phyloP scores from a whole-genome alignment of 1,140 invertebrate genomes.

The Lysiphlebus fabarum region DNA sequence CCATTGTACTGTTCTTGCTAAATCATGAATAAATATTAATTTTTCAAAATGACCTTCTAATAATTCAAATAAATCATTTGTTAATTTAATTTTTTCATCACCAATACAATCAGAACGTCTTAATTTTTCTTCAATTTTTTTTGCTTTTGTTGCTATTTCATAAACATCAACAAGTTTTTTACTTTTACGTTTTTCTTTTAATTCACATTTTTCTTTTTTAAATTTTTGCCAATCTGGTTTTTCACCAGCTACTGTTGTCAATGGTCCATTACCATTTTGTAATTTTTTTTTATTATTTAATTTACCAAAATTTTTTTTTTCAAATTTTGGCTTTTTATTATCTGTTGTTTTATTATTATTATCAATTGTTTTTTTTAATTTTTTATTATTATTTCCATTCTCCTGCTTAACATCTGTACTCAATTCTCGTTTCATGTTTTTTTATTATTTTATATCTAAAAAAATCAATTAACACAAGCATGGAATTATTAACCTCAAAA shows the following conservation, averaged over 20 bases:
- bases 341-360: no score
- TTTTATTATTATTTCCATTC: no score
- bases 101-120: conserved; percentile 58
- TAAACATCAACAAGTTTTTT: conserved; percentile 62
- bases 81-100: conserved; percentile 65
- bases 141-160: conserved; percentile 69
- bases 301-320: no score
- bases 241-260: conserved; percentile 34
- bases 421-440: no score
- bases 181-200: conserved; percentile 60
- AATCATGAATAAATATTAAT: conserved; percentile 82
- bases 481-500: no score
- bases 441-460: no score
- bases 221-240: conserved; percentile 71
- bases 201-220: conserved; percentile 70
- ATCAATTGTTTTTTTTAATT: no score
- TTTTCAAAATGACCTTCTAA: conserved; percentile 70
- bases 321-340: no score
- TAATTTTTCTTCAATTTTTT: conserved; percentile 75
- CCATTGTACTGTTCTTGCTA: conserved; percentile 84
- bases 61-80: conserved; percentile 68
- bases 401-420: no score
- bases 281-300: no score
- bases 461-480: no score
- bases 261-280: no score